phyloP scores from a whole-genome alignment of 2,888 invertebrate species.

The Parascotia fuliginaria region DNA sequence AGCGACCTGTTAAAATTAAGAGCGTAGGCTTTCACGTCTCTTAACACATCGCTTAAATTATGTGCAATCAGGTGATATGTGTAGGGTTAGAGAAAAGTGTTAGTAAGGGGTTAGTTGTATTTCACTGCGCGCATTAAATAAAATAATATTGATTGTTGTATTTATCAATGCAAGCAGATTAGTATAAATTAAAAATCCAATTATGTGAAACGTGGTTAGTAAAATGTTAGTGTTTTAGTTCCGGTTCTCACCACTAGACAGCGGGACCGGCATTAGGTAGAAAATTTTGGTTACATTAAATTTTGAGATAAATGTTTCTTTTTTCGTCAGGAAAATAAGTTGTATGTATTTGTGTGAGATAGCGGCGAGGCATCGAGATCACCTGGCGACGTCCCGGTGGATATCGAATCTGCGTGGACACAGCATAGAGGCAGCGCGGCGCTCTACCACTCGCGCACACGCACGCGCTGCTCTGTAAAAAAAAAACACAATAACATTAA shows the following conservation, averaged over 20 bases:
- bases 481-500: slow-evolving; percentile 30
- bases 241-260: slow-evolving; percentile 25
- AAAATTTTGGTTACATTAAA: slow-evolving; percentile 38
- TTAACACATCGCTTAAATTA: slow-evolving; percentile 43
- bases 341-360: slow-evolving; percentile 30
- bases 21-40: slow-evolving; percentile 83
- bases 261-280: slow-evolving; percentile 16
- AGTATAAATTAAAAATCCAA: neutral
- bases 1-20: slow-evolving; percentile 76
- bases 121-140: neutral
- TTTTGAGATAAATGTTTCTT: slow-evolving; percentile 26
- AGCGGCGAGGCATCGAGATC: slow-evolving; percentile 65
- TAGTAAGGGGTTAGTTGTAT: slow-evolving; percentile 20
- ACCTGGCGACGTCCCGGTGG: slow-evolving; percentile 90
- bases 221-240: slow-evolving; percentile 14
- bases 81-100: neutral
- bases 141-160: neutral
- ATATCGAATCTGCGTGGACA: slow-evolving; percentile 87
- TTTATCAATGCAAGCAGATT: slow-evolving; percentile 4
- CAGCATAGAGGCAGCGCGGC: slow-evolving; percentile 81
- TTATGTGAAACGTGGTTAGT: neutral
- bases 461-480: slow-evolving; percentile 64
- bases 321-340: slow-evolving; percentile 26
- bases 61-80: neutral
- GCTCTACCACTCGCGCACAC: slow-evolving; percentile 62